Base-by-base conservation (phyloP, 2,888 invertebrate species). In the Hyposoter didymator region DNA sequence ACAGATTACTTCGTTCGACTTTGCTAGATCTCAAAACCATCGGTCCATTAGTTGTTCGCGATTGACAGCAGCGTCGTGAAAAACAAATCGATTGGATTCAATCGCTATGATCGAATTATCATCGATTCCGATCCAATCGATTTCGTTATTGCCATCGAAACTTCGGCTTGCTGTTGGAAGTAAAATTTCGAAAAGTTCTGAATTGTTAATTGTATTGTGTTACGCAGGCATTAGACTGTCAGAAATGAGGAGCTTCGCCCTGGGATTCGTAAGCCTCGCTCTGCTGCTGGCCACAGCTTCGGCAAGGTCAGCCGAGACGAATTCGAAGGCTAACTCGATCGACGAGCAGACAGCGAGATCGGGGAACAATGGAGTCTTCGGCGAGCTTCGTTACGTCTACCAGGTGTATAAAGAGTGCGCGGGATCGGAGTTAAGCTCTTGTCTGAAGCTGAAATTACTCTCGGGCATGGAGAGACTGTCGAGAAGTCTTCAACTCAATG, bases 361-460 rank as follows among this genome's bases (percentile, higher is more conserved):
- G 5, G 87, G 89, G 19, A 87, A 86, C 74, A 92, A 88, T 85
- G 91, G 92, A 59, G 88, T 93, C 87, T 94, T 97, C 87, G 96
- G 96, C 87, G 97, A 97, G 90, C 94, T 97, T 7, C 95, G 96
- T 89, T 95, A 96, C 90, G 95, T 97, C 88, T 97, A 97, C 91
- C 97, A 97, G 92, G 95, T 97, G 87, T 98, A 97, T 94, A 97
- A 96, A 93, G 97, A 97, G 90, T 98, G 98, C 94, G 95, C 96
- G 84, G 95, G 95, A 70, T 95, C 95, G 95, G 95, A 96, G 88
- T 94, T 78, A 92, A 94, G 84, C 86, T 96, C 97, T 84, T 98
- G 98, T 89, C 94, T 98, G 75, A 98, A 98, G 93, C 94, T 97
- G 84, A 97, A 97, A 92, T 94, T 98, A 74, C 95, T 97, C n/a